Conservation (phyloP, 1,140 invertebrate genomes). For the Hydropsyche tenuis region DNA sequence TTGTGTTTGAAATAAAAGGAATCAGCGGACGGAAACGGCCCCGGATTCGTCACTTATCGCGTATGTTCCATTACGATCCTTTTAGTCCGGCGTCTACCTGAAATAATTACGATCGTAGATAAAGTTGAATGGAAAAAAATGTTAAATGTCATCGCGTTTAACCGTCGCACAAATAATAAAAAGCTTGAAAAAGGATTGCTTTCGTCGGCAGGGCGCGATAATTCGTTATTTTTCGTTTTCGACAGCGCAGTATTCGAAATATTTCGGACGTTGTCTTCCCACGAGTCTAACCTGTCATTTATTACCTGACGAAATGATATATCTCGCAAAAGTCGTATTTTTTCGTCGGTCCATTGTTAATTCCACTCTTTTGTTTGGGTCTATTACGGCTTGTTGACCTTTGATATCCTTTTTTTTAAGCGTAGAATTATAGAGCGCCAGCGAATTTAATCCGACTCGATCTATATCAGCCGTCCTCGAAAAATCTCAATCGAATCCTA, state of each 20-base stretch:
- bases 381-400: neutral
- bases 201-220: neutral
- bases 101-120: neutral
- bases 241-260: neutral
- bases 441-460: too few relatives aligned
- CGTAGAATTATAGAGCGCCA: too few relatives aligned
- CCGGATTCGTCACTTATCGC: too few relatives aligned
- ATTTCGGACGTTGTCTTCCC: neutral
- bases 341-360: conserved; percentile 4
- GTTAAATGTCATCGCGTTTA: neutral
- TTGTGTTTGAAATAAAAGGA: too few relatives aligned
- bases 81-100: neutral
- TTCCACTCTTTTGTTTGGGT: neutral
- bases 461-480: too few relatives aligned
- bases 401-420: neutral
- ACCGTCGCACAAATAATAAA: neutral
- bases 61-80: neutral
- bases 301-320: conserved; percentile 10
- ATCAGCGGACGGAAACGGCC: too few relatives aligned
- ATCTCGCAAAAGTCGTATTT: neutral
- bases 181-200: too few relatives aligned
- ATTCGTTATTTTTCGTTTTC: neutral
- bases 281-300: neutral
- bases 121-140: neutral
- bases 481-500: too few relatives aligned